Percentiles rank a stretch among this genome's conserved stretches.
phyloP scores from a whole-genome alignment of 92 coral and sea anemone species.

The Siderastrea siderea region DNA sequence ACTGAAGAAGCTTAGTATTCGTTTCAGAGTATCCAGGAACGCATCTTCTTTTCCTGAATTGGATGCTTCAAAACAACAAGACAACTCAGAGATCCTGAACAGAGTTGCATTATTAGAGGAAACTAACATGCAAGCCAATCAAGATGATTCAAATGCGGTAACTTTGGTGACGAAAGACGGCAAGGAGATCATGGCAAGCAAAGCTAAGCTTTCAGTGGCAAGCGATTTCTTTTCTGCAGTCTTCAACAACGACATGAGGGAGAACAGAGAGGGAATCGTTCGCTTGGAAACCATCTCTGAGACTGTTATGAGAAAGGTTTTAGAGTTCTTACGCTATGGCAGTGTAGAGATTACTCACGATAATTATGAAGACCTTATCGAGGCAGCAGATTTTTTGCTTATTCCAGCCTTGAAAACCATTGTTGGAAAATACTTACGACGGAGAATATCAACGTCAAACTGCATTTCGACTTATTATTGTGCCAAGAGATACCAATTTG shows the following conservation, averaged over 20 bases:
- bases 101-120: too few relatives aligned
- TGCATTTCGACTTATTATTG: background rate
- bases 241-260: slow-evolving; percentile 1
- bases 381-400: slow-evolving; percentile 12
- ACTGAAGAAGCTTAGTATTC: too few relatives aligned
- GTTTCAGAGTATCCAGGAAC: too few relatives aligned
- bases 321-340: background rate
- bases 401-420: background rate
- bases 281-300: background rate
- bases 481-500: background rate
- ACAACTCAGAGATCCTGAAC: too few relatives aligned
- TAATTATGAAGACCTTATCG: background rate
- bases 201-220: background rate
- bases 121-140: background rate
- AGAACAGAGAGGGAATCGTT: background rate
- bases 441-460: background rate
- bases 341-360: background rate
- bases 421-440: background rate
- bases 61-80: too few relatives aligned
- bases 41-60: too few relatives aligned
- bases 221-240: background rate
- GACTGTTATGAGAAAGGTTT: background rate
- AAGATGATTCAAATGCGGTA: background rate
- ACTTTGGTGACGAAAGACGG: background rate
- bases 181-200: background rate